A percentile compares a stretch with the other conserved stretches of the same genome.
Evolutionary conservation across 2,113 vertebrate species (phyloP).

Genomic region (Guaruba guarouba): DNA sequence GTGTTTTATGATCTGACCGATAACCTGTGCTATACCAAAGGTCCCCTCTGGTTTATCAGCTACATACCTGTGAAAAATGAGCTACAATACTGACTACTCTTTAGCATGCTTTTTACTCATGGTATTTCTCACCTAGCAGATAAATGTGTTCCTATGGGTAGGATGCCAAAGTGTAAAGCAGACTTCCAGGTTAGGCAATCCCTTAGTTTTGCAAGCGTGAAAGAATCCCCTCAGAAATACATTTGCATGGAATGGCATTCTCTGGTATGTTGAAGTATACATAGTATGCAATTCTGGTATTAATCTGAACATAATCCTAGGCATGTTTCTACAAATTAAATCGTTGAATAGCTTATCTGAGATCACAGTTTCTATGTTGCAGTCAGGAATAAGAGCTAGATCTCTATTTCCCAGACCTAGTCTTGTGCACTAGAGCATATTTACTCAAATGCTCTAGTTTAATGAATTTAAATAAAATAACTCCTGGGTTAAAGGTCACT

Average conservation of each 20-base stretch:
- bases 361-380: neutral
- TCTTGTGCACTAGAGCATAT: neutral
- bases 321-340: neutral
- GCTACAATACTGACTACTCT: neutral
- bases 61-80: neutral
- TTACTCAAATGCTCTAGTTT: neutral
- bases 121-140: neutral
- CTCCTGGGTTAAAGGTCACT: neutral
- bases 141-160: neutral
- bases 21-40: neutral
- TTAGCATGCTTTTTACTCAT: neutral
- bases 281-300: neutral
- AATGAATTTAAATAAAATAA: neutral
- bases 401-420: neutral
- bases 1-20: neutral
- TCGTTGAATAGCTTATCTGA: neutral
- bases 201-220: neutral
- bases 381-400: neutral
- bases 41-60: neutral
- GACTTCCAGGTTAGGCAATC: neutral
- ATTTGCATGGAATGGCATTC: neutral
- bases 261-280: neutral
- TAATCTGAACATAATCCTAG: neutral
- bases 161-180: neutral
- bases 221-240: neutral